A percentile compares a stretch with the other conserved stretches of the same genome.
Conservation (phyloP, 2,113 vertebrate genomes). For the Grammomys dolichurus region DNA sequence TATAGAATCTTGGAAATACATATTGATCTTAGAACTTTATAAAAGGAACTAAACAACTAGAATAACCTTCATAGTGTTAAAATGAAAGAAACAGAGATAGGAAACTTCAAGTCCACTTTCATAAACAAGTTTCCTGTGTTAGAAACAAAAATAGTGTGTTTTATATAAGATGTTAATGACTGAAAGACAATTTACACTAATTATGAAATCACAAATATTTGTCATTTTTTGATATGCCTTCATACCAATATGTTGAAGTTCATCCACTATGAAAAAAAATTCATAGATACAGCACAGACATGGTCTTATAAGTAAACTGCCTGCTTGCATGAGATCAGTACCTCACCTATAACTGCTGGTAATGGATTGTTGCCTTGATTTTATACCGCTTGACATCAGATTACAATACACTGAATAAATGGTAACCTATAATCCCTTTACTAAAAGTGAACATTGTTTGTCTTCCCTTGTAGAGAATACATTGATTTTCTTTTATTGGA, state of each 20-base stretch:
- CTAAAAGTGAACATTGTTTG: conserved; percentile 94
- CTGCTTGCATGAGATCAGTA: conserved; percentile 93
- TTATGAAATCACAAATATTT: conserved; percentile 84
- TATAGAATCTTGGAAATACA: conserved; percentile 17
- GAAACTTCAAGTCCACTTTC: neutral
- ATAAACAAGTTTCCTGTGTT: neutral
- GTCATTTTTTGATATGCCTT: conserved; percentile 77
- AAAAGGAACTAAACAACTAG: neutral
- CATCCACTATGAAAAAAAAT: conserved; percentile 84
- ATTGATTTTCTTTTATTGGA: conserved; percentile 98
- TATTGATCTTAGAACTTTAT: neutral
- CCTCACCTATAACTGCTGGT: conserved; percentile 92
- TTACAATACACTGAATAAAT: conserved; percentile 96
- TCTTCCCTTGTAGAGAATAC: conserved; percentile 90
- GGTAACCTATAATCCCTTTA: conserved; percentile 96
- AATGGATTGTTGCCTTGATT: conserved; percentile 96
- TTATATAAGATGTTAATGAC: conserved; percentile 78
- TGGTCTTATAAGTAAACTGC: conserved; percentile 91
- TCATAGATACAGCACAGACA: conserved; percentile 85
- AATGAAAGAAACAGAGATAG: neutral
- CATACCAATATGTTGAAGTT: conserved; percentile 81
- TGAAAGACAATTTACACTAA: conserved; percentile 61
- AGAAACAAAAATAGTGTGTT: conserved; percentile 65
- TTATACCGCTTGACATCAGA: conserved; percentile 92
- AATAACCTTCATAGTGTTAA: neutral